Percentiles rank a stretch among this genome's conserved stretches.
These are phyloP conservation scores for Rambutsinella grinnellia DNA, from an alignment of 2,888 invertebrate genomes.

Conservation along the genomic window DNA sequence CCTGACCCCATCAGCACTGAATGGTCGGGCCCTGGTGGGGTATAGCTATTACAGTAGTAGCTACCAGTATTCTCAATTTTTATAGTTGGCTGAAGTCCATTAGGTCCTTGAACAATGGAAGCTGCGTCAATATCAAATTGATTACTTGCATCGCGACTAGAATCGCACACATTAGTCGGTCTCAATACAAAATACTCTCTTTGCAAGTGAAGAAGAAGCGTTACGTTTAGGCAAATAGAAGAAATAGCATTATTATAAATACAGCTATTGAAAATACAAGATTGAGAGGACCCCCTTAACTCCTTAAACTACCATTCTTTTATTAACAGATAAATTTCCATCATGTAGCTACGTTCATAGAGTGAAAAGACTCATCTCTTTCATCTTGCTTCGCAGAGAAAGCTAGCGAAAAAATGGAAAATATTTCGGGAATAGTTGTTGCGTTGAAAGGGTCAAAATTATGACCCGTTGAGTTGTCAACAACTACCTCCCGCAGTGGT, in stretches of 20 bases:
- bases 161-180: slow-evolving; percentile 38
- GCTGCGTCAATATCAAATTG: slow-evolving; percentile 76
- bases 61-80: slow-evolving; percentile 83
- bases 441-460: slow-evolving; percentile 66
- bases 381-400: too few relatives aligned
- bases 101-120: slow-evolving; percentile 93
- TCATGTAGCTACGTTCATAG: not conserved
- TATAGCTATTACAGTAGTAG: slow-evolving; percentile 82
- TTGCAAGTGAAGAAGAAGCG: not conserved
- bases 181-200: too few relatives aligned
- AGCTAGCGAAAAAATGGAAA: too few relatives aligned
- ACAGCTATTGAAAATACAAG: too few relatives aligned
- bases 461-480: slow-evolving; percentile 66
- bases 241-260: too few relatives aligned
- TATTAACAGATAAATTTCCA: not conserved
- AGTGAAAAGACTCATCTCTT: too few relatives aligned
- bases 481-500: slow-evolving; percentile 67
- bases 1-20: slow-evolving; percentile 80
- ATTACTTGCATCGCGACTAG: slow-evolving; percentile 48
- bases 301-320: not conserved
- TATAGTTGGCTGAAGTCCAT: slow-evolving; percentile 77
- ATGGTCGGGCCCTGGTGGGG: slow-evolving; percentile 76
- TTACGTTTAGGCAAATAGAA: not conserved
- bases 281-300: too few relatives aligned
- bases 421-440: slow-evolving; percentile 42